phyloP scores from a whole-genome alignment of 2,888 invertebrate genomes.

The Amiota minor region DNA sequence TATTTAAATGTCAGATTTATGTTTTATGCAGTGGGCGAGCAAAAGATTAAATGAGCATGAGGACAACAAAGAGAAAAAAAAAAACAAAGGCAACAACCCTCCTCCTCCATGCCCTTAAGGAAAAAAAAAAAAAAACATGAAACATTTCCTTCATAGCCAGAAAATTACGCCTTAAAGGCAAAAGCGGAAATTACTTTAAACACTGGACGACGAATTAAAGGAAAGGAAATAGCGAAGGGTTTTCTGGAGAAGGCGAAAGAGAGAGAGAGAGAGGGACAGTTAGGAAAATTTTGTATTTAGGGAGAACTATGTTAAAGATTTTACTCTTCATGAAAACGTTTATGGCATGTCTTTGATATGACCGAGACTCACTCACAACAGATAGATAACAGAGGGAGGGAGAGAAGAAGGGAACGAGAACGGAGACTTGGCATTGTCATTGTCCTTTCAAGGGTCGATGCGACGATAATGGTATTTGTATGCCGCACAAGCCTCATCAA shows the following conservation, averaged over 20 bases:
- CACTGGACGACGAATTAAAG: neutral
- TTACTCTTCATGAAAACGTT: neutral
- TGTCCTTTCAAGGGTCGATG: too few species aligned
- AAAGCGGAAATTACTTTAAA: slow-evolving; percentile 28
- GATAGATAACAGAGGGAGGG: slow-evolving; percentile 22
- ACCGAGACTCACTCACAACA: neutral
- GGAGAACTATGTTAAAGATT: too few species aligned
- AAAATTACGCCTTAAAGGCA: slow-evolving; percentile 28
- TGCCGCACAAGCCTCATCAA: too few species aligned
- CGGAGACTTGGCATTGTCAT: slow-evolving; percentile 32
- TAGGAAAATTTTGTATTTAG: too few species aligned
- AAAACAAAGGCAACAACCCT: too few species aligned
- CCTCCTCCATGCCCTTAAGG: too few species aligned
- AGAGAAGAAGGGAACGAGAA: slow-evolving; percentile 20
- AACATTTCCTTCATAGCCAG: neutral
- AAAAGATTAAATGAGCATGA: too few species aligned
- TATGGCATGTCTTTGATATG: slow-evolving; percentile 22
- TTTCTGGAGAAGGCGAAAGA: too few species aligned
- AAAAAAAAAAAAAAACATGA: too few species aligned
- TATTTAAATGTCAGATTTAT: slow-evolving; percentile 71
- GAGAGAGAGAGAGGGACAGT: neutral
- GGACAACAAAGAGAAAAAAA: too few species aligned
- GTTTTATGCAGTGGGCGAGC: slow-evolving; percentile 11
- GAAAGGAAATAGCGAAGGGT: too few species aligned
- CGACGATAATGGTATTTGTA: too few species aligned